Conservation (phyloP, 2,888 invertebrate genomes). For the Ecliptopera silaceata region DNA sequence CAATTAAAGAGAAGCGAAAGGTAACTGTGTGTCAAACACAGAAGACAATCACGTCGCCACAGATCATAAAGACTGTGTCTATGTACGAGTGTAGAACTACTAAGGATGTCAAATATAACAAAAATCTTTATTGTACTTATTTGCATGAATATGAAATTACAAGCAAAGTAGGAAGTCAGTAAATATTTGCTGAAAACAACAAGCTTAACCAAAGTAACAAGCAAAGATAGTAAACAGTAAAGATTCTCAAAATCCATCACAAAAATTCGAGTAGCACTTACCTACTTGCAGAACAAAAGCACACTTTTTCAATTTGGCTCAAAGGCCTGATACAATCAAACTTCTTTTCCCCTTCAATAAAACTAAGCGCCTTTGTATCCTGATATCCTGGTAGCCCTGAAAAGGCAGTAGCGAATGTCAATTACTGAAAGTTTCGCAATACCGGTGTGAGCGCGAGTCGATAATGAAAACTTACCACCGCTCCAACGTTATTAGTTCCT, state of each 20-base stretch:
- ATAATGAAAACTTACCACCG: constrained; percentile 53
- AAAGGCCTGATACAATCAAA: constrained; percentile 17
- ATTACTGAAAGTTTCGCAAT: constrained; percentile 63
- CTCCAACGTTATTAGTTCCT: constrained; percentile 48
- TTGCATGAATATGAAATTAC: no score
- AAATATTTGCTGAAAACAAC: neutral
- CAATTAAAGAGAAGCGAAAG: constrained; percentile 2
- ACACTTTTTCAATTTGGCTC: constrained; percentile 12
- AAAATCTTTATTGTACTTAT: no score
- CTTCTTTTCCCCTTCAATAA: constrained; percentile 23
- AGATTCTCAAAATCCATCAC: neutral
- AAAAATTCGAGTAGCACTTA: neutral
- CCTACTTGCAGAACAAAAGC: constrained; percentile 10
- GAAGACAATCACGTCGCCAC: constrained; percentile 50
- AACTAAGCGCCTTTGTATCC: constrained; percentile 28
- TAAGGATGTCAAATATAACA: neutral
- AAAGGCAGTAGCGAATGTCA: constrained; percentile 53
- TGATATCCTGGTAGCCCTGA: constrained; percentile 37
- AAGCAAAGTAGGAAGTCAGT: neutral
- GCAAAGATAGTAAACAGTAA: no score
- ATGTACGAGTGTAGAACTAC: neutral
- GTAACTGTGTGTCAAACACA: constrained; percentile 40
- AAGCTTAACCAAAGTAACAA: no score
- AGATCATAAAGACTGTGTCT: neutral
- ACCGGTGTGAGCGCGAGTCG: constrained; percentile 46